Evolutionary conservation across 2,113 vertebrate genomes (phyloP).

Genomic region (Arothron firmamentum): DNA sequence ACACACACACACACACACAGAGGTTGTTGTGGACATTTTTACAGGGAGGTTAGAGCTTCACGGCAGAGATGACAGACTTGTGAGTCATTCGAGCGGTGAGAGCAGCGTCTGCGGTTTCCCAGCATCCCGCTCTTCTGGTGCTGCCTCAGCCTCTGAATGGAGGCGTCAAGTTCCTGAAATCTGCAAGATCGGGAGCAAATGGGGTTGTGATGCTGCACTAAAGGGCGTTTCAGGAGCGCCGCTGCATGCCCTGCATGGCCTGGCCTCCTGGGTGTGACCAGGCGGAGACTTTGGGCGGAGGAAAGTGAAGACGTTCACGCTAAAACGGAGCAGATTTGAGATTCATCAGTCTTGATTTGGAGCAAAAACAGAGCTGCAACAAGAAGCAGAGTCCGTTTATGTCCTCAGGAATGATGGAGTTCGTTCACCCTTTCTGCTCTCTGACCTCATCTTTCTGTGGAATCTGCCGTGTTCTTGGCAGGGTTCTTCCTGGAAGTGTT

Average conservation of each 20-base stretch:
- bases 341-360: too few relatives aligned
- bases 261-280: background rate
- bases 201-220: conserved; percentile 11
- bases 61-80: conserved; percentile 47
- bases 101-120: too few relatives aligned
- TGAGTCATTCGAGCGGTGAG: conserved; percentile 29
- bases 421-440: too few relatives aligned
- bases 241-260: background rate
- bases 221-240: conserved; percentile 12
- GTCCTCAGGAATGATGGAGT: too few relatives aligned
- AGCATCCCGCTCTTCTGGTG: conserved; percentile 5
- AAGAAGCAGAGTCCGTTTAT: too few relatives aligned
- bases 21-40: background rate
- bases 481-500: background rate
- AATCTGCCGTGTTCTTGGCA: too few relatives aligned
- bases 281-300: background rate
- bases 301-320: too few relatives aligned
- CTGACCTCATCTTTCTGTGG: too few relatives aligned
- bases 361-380: too few relatives aligned
- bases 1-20: conserved; percentile 8
- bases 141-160: conserved; percentile 5
- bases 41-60: conserved; percentile 25
- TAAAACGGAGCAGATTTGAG: too few relatives aligned
- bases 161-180: background rate
- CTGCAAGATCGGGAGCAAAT: background rate